Conservation (phyloP, 2,888 invertebrate species). For the Morinoia aosen region DNA sequence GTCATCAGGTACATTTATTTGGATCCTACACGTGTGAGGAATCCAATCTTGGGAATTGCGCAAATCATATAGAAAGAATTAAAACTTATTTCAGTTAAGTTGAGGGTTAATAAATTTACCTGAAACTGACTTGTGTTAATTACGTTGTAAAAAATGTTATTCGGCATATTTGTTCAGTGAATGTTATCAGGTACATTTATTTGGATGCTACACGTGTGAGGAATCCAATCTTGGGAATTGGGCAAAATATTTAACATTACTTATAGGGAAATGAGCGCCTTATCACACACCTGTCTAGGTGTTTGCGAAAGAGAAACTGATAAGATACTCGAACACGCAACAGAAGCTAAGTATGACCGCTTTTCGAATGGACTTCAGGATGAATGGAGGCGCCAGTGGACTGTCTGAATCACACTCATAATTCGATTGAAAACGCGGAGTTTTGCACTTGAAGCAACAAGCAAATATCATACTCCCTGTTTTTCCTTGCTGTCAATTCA, state of each 20-base stretch:
- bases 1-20: neutral
- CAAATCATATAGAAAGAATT: no score
- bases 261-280: neutral
- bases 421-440: no score
- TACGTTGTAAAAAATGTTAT: neutral
- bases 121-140: neutral
- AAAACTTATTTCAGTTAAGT: no score
- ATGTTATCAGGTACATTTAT: neutral
- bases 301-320: neutral
- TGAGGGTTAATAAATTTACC: no score
- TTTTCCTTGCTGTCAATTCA: no score
- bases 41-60: neutral
- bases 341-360: no score
- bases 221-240: neutral
- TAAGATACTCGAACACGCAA: neutral
- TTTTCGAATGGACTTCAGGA: no score
- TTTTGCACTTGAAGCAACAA: no score
- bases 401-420: no score
- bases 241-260: neutral
- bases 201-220: neutral
- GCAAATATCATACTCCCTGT: no score
- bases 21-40: neutral
- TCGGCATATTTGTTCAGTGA: neutral
- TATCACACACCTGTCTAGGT: neutral
- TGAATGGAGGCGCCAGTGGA: no score